Conservation (phyloP, 2,113 vertebrate species). For the Phalacrocorax carbo region DNA sequence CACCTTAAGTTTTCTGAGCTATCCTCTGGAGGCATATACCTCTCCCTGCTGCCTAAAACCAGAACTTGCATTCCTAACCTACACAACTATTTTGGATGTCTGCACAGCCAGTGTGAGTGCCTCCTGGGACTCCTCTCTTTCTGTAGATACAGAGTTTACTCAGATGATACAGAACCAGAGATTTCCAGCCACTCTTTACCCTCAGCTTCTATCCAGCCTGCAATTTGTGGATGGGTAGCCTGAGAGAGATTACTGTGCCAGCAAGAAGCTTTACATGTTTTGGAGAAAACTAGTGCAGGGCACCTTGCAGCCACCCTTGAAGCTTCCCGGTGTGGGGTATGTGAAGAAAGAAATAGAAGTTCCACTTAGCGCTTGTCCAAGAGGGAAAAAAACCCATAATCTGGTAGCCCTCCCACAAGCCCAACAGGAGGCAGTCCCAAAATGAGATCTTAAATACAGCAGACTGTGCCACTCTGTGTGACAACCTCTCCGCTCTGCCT, state of each 20-base stretch:
- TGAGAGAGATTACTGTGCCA: background rate
- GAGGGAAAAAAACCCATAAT: background rate
- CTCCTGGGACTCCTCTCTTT: background rate
- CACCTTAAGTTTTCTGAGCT: background rate
- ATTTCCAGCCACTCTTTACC: background rate
- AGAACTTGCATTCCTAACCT: background rate
- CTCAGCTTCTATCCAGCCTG: background rate
- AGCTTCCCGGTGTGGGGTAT: background rate
- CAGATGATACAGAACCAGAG: background rate
- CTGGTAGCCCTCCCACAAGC: background rate
- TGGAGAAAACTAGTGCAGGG: background rate
- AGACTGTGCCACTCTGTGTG: background rate
- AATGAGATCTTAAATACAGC: background rate
- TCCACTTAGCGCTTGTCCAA: background rate
- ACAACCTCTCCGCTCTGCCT: background rate
- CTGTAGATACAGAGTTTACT: background rate
- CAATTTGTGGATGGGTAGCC: background rate
- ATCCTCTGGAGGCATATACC: background rate
- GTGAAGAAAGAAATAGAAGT: background rate
- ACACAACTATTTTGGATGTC: background rate
- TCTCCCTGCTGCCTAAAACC: background rate
- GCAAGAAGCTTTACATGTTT: background rate
- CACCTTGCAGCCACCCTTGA: background rate
- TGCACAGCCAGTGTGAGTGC: background rate
- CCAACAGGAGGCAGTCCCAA: background rate